Base-by-base conservation (phyloP, 2,797 vertebrate genomes). In the Sebastes hubbsi region DNA sequence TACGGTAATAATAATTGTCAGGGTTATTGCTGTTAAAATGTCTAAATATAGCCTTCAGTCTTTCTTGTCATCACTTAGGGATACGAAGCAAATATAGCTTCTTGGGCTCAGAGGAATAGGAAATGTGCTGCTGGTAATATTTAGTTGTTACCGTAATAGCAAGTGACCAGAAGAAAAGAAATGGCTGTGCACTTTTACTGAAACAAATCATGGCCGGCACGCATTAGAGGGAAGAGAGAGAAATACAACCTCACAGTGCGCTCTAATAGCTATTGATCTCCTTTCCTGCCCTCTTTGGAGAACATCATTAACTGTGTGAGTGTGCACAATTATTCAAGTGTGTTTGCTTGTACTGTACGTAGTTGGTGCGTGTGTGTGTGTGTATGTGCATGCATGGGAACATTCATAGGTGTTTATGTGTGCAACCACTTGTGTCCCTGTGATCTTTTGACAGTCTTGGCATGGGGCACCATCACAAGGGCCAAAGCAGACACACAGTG, bases 221-320 rank as follows among this genome's bases (percentile, higher is more conserved):
- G 67, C 87, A 90, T 90, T 91, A 91, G 85, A 86, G 80, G 67
- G 58, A 66, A 88, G 87, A 34, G 83, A 82, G 80, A 81, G 89
- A 89, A 94, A 92, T 66, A 76, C 78, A 83, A 88, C 74, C 86
- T 89, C 81, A 65, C 80, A 81, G 76, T 81, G 81, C 91, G 84
- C 87, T 89, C 88, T 92, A 93, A 94, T 88, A 92, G 91, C 85
- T 94, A 94, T 94, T 81, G 94, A 94, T 94, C 80, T 83, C 69
- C 70, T 79, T 83, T 81, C 82, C 85, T 81, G 83, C 75, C 84
- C 75, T 81, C 56, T 76, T 64, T 54, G n/a, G 63, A 89, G 64
- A 83, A 77, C 72, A 80, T 80, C 72, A 77, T 78, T 81, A 81
- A 70, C 61, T 55, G 20, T 80, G 38, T 69, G 58, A 42, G 65